phyloP scores from a whole-genome alignment of 2,888 invertebrate genomes.

The Drosophila yooni region DNA sequence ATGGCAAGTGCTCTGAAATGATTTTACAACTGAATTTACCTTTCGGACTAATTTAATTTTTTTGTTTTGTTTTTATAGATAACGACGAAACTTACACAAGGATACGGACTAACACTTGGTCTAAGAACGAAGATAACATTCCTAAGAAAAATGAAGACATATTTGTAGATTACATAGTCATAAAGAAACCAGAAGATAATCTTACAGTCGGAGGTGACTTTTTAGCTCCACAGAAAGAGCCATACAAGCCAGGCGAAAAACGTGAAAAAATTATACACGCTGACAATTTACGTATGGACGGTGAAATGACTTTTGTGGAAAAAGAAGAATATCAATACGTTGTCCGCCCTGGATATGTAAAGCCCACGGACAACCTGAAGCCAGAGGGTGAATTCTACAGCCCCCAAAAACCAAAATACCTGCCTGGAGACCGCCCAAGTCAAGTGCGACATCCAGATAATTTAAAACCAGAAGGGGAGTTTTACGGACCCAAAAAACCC shows the following conservation, averaged over 20 bases:
- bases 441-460: conserved; percentile 86
- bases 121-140: conserved; percentile 86
- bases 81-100: conserved; percentile 74
- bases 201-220: conserved; percentile 88
- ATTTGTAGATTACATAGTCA: conserved; percentile 69
- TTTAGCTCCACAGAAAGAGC: conserved; percentile 83
- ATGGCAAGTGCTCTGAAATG: conserved; percentile 44
- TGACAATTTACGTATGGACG: conserved; percentile 87
- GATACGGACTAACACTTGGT: conserved; percentile 83
- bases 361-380: conserved; percentile 72
- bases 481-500: conserved; percentile 85
- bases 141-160: conserved; percentile 84
- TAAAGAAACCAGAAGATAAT: conserved; percentile 87
- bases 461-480: conserved; percentile 80
- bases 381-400: conserved; percentile 59
- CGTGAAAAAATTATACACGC: conserved; percentile 85
- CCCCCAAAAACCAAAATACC: conserved; percentile 76
- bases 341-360: conserved; percentile 85
- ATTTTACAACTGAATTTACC: neutral
- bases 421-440: conserved; percentile 83
- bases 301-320: conserved; percentile 86
- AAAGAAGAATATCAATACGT: conserved; percentile 85
- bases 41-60: neutral
- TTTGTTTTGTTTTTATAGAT: conserved; percentile 47
- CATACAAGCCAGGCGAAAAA: conserved; percentile 86